Percentiles rank a stretch among this genome's conserved stretches.
Evolutionary conservation across 2,113 vertebrate species (phyloP).

Genomic region (Tretioscincus oriximinensis): DNA sequence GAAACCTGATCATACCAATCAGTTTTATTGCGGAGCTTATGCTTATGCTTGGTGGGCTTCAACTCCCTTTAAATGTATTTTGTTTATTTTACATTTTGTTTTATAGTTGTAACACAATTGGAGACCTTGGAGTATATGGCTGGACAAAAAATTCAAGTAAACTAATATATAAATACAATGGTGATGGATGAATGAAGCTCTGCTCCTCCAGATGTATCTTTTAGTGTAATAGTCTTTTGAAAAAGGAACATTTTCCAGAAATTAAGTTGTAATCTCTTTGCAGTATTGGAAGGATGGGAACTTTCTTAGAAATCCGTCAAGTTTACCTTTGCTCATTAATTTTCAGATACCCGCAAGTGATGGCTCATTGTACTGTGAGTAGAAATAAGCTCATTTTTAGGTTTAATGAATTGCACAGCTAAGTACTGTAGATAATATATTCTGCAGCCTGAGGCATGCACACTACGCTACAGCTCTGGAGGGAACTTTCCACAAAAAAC

Average conservation of each 20-base stretch:
- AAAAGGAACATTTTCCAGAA: neutral
- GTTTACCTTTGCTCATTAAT: slow-evolving; percentile 1
- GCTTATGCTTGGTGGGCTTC: too few relatives aligned
- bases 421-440: neutral
- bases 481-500: neutral
- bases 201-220: neutral
- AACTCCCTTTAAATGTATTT: too few relatives aligned
- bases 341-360: neutral
- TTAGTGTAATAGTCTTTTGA: neutral
- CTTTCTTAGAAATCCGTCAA: neutral
- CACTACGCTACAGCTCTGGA: too few relatives aligned
- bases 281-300: neutral
- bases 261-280: neutral
- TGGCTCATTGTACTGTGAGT: neutral
- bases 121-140: too few relatives aligned
- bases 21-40: too few relatives aligned
- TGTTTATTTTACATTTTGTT: too few relatives aligned
- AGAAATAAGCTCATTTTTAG: neutral
- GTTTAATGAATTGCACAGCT: neutral
- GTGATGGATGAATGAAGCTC: too few relatives aligned
- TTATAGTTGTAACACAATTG: too few relatives aligned
- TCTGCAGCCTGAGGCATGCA: neutral
- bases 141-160: too few relatives aligned
- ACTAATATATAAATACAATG: too few relatives aligned
- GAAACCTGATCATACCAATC: too few relatives aligned